Evolutionary conservation across 2,888 invertebrate species (phyloP), one percentile per base, ranked within the genome.

Genomic region (Plusia festucae): DNA sequence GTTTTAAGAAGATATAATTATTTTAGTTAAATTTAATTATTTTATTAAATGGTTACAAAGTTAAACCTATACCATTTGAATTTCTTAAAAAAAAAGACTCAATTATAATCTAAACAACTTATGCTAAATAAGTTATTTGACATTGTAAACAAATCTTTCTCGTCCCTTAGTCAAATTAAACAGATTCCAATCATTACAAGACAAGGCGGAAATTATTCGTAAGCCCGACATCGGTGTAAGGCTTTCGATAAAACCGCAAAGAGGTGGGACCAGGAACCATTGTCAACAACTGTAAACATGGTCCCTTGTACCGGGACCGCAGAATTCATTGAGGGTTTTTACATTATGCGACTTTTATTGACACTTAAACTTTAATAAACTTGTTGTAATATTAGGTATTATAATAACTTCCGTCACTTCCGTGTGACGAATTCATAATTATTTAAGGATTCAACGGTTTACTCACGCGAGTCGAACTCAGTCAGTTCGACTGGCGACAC

Each of bases 241-340:
- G 62, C 75, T 64, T 57, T 67, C 60, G 69, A 78, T 65, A 68
- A 71, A 78, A 78, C 72, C 72, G 61, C 79, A 71, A 74, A 78
- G 66, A 78, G 77, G 78, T 77, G 77, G 65, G 63, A 65, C 79
- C 71, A 63, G 58, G 40, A 54, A 46, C 70, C 62, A 78, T 64
- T 78, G 79, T 71, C 60, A 61, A 67, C 55, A 40, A 74, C 65
- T 78, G 75, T 78, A 77, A 77, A 78, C 76, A 68, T 55, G 32
- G 60, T 13, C 64, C 66, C 65, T 68, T 65, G 68, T 69, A 56
- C 46, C 49, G 18, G 60, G n/a, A 53, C 58, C 59, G 32, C 61
- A 56, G 58, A 61, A 44, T 52, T 40, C 49, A 60, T 53, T 60
- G 24, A 18, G 20, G 20, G 32, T 18, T n/a, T 44, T 59, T 57